A percentile compares a stretch with the other conserved stretches of the same genome.
These are phyloP conservation scores for Elymnias hypermnestra DNA, from an alignment of 1,140 invertebrate species.

Conservation along the genomic window DNA sequence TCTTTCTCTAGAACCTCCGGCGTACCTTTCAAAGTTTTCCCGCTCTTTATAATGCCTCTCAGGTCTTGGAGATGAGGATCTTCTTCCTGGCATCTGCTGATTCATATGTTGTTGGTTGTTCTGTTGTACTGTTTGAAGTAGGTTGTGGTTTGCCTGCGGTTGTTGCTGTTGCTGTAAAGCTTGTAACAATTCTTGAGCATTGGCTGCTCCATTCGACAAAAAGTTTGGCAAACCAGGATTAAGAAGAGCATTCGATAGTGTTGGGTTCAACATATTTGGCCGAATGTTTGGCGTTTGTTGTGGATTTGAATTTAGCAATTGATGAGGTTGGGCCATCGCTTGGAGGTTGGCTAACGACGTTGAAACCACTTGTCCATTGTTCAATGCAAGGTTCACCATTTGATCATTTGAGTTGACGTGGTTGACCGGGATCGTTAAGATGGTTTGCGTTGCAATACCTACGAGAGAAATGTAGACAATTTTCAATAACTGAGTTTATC, in stretches of 20 bases:
- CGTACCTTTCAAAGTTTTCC: constrained; percentile 62
- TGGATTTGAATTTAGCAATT: constrained; percentile 67
- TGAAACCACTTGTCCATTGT: constrained; percentile 89
- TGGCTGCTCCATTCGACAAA: constrained; percentile 80
- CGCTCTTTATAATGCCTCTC: constrained; percentile 72
- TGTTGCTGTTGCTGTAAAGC: constrained; percentile 77
- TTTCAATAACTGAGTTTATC: neutral
- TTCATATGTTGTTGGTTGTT: constrained; percentile 46
- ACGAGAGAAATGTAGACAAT: constrained; percentile 26
- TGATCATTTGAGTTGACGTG: constrained; percentile 87
- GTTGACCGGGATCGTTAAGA: constrained; percentile 93
- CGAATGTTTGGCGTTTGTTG: constrained; percentile 70
- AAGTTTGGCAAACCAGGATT: constrained; percentile 83
- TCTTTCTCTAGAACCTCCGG: constrained; percentile 60
- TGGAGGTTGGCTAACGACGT: constrained; percentile 89
- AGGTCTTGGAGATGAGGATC: constrained; percentile 62
- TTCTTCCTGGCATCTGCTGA: constrained; percentile 54
- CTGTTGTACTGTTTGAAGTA: constrained; percentile 69
- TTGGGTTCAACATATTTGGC: constrained; percentile 76
- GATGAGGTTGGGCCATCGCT: constrained; percentile 84
- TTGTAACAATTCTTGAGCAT: constrained; percentile 79
- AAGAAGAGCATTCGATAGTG: constrained; percentile 73
- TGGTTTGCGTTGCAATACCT: constrained; percentile 95
- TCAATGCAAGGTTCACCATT: constrained; percentile 87
- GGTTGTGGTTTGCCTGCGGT: constrained; percentile 60